Conservation (phyloP, 2,113 vertebrate species). For the Accipiter virgatus region DNA sequence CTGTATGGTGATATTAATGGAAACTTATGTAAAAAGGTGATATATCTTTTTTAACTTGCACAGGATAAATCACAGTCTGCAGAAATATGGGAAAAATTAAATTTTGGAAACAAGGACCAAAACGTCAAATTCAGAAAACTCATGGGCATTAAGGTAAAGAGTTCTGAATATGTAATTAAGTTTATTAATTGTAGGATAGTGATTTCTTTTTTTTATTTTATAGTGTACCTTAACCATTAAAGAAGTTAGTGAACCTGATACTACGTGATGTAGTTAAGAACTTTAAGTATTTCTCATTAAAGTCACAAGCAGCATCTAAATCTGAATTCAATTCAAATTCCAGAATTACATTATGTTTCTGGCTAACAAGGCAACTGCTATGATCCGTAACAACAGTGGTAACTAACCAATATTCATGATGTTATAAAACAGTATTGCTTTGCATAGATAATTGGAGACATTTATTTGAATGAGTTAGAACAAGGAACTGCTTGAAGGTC, state of each 20-base stretch:
- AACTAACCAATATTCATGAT: neutral
- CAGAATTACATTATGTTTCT: neutral
- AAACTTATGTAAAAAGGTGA: neutral
- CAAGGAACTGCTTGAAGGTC: neutral
- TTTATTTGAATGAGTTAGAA: neutral
- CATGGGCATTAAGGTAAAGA: slow-evolving; percentile 96
- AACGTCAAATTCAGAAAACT: slow-evolving; percentile 98
- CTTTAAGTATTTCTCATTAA: neutral
- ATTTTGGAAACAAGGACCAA: slow-evolving; percentile 99
- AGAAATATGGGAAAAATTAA: slow-evolving; percentile 97
- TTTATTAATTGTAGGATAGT: neutral
- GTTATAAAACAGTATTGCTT: no score
- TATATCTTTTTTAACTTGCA: neutral
- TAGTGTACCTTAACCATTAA: neutral
- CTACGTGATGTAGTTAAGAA: neutral
- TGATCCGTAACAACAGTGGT: neutral
- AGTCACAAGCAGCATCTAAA: neutral
- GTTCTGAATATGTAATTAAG: neutral
- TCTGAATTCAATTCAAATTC: neutral
- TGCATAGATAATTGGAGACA: neutral
- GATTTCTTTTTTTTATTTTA: neutral
- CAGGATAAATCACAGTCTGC: slow-evolving; percentile 97
- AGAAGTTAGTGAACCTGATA: neutral
- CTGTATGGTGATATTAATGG: neutral
- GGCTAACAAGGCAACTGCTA: neutral